phyloP scores from a whole-genome alignment of 2,888 invertebrate genomes.

The Leptura quadrifasciata region DNA sequence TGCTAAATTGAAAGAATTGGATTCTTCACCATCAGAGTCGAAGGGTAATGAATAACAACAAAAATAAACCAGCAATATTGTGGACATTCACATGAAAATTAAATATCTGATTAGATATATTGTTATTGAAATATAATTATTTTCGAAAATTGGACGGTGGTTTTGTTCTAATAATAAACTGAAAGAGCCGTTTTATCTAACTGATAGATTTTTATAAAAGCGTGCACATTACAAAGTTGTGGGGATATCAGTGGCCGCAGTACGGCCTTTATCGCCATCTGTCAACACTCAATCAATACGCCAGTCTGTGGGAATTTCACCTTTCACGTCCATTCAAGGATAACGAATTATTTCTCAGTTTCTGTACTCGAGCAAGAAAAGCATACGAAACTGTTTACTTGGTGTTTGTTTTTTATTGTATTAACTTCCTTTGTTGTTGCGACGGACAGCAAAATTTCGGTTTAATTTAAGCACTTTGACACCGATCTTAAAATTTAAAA shows the following conservation, averaged over 20 bases:
- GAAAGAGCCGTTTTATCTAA: background rate
- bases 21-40: no score
- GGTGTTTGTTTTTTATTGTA: background rate
- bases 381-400: slow-evolving; percentile 1
- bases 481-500: background rate
- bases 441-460: background rate
- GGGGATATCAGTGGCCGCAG: slow-evolving; percentile 56
- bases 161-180: background rate
- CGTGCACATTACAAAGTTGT: slow-evolving; percentile 57
- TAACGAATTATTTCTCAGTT: slow-evolving; percentile 42
- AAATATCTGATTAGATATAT: no score
- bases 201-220: background rate
- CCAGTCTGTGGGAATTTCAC: slow-evolving; percentile 50
- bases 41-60: no score
- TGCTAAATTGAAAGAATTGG: no score
- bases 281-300: slow-evolving; percentile 68
- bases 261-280: slow-evolving; percentile 61
- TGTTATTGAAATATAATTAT: slow-evolving; percentile 7
- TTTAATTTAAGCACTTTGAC: background rate
- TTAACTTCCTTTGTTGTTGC: background rate
- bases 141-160: background rate
- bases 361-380: slow-evolving; percentile 12
- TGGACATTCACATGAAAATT: no score
- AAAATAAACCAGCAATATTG: no score
- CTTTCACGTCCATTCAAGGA: slow-evolving; percentile 39